Evolutionary conservation across 2,113 vertebrate species (phyloP).

Genomic region (Aleadryas rufinucha): DNA sequence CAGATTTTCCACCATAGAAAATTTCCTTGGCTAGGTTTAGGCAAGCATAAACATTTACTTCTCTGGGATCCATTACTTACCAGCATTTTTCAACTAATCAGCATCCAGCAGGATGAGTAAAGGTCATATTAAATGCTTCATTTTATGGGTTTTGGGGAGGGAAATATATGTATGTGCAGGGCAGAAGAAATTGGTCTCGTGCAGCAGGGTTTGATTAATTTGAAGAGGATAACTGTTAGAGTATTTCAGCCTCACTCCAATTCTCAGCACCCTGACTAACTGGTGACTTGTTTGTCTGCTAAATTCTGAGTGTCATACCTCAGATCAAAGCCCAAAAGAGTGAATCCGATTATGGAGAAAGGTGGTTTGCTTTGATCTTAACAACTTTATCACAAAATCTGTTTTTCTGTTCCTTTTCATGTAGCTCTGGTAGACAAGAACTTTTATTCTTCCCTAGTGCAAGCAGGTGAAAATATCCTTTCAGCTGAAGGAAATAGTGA

Average conservation of each 20-base stretch:
- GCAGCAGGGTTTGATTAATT: neutral
- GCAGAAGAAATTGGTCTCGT: neutral
- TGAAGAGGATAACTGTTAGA: neutral
- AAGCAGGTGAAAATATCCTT: conserved; percentile 45
- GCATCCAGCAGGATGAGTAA: conserved; percentile 42
- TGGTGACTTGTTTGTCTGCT: neutral
- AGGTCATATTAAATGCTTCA: conserved; percentile 25
- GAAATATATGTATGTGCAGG: neutral
- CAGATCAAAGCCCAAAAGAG: neutral
- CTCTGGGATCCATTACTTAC: conserved; percentile 63
- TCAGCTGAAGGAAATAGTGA: conserved; percentile 22
- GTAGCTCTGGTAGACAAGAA: conserved; percentile 8
- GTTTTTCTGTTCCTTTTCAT: conserved; percentile 43
- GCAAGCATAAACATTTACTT: conserved; percentile 68
- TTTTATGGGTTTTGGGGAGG: neutral
- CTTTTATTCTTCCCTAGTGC: neutral
- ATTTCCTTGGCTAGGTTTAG: conserved; percentile 70
- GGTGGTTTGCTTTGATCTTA: conserved; percentile 40
- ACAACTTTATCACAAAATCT: conserved; percentile 48
- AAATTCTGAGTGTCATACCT: neutral
- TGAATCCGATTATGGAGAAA: neutral
- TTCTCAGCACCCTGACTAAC: neutral
- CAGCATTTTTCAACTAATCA: conserved; percentile 58
- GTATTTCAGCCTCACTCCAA: neutral
- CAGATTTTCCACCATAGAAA: conserved; percentile 73